phyloP scores from a whole-genome alignment of 2,888 invertebrate genomes.

The Ichneumoninae sp. region DNA sequence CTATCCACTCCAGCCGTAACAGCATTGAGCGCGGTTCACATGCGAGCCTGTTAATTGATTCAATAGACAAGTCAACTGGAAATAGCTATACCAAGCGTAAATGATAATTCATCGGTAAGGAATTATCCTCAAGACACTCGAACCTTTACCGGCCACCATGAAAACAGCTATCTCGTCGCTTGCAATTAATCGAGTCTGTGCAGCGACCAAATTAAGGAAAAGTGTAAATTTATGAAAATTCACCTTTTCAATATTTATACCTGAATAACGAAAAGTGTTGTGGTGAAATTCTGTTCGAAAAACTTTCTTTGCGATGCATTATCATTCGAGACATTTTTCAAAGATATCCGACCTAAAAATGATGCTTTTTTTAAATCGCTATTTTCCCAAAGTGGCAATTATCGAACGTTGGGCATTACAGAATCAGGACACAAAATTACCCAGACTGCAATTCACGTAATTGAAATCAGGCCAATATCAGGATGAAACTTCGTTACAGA shows the following conservation, averaged over 20 bases:
- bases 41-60: constrained; percentile 51
- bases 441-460: not conserved
- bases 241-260: too few species aligned
- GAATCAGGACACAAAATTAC: not conserved
- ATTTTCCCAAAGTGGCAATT: not conserved
- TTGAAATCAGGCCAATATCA: not conserved
- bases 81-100: constrained; percentile 46
- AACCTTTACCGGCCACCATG: not conserved
- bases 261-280: too few species aligned
- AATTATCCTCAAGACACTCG: constrained; percentile 11
- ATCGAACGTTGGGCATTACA: not conserved
- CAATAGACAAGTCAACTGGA: constrained; percentile 58
- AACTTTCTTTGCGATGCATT: too few species aligned
- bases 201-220: not conserved
- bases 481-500: not conserved
- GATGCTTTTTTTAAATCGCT: not conserved
- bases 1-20: constrained; percentile 45
- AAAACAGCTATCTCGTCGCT: not conserved
- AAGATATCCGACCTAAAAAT: too few species aligned
- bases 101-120: constrained; percentile 22
- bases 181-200: not conserved
- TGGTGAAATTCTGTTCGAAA: too few species aligned
- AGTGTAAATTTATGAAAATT: too few species aligned
- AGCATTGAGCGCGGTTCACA: constrained; percentile 29
- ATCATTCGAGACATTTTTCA: too few species aligned